Evolutionary conservation across 2,888 invertebrate genomes (phyloP).

Genomic region (Agrotis puta): DNA sequence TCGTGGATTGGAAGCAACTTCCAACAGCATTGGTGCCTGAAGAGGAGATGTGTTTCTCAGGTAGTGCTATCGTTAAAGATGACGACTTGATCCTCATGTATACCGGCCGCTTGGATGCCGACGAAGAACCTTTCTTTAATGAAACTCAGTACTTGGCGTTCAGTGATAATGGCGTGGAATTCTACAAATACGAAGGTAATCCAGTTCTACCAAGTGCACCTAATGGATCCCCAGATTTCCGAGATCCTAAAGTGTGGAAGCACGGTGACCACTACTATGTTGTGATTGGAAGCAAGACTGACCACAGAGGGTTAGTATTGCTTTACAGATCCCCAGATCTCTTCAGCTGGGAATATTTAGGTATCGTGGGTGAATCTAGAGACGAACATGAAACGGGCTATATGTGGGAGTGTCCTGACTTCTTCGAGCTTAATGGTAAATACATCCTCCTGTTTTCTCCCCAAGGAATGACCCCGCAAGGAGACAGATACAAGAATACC

Average conservation of each 20-base stretch:
- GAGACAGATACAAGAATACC: constrained; percentile 84
- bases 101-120: constrained; percentile 75
- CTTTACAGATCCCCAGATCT: constrained; percentile 85
- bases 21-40: constrained; percentile 88
- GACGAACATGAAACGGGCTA: constrained; percentile 76
- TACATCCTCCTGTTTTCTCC: constrained; percentile 86
- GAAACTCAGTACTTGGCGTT: constrained; percentile 84
- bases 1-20: constrained; percentile 87
- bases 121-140: constrained; percentile 77
- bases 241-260: constrained; percentile 89
- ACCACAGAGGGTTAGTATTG: constrained; percentile 81
- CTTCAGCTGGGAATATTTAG: constrained; percentile 82
- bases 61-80: constrained; percentile 84
- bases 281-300: constrained; percentile 83
- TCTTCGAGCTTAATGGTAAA: constrained; percentile 86
- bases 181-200: constrained; percentile 83
- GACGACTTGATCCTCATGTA: constrained; percentile 83
- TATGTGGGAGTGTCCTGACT: constrained; percentile 91
- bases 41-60: constrained; percentile 86
- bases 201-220: constrained; percentile 82
- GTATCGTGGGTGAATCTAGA: constrained; percentile 81
- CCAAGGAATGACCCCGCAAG: constrained; percentile 82
- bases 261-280: constrained; percentile 84
- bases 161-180: constrained; percentile 83
- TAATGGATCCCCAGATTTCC: constrained; percentile 84